These are phyloP conservation scores for Lamprotornis superbus DNA, from an alignment of 2,113 vertebrate species.

Conservation along the genomic window DNA sequence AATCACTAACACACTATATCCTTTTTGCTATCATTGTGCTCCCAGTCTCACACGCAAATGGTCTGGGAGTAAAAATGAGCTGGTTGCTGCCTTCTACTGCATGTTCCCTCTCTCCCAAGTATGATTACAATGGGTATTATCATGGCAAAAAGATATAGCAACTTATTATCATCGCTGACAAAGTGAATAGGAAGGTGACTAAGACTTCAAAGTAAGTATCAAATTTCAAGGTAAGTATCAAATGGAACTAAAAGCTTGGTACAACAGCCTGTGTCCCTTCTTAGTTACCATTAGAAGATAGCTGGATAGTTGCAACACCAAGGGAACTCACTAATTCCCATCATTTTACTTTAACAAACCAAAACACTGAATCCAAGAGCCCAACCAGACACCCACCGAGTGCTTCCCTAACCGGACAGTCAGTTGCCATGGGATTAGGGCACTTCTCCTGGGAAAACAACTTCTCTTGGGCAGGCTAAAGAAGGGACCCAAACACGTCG, in stretches of 20 bases:
- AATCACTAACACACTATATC: not conserved
- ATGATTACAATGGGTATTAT: not conserved
- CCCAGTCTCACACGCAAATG: not conserved
- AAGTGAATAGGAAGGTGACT: not conserved
- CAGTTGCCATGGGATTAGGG: not conserved
- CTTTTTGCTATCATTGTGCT: not conserved
- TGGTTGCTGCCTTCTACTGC: not conserved
- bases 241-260: not conserved
- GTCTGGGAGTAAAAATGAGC: not conserved
- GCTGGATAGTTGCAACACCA: not conserved
- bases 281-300: too few species aligned
- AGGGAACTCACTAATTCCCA: not conserved
- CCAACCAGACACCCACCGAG: not conserved
- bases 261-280: not conserved
- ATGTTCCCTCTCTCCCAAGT: not conserved
- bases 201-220: not conserved
- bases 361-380: not conserved
- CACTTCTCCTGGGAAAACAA: not conserved
- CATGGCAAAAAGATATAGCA: not conserved
- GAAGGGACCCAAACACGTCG: fast-evolving
- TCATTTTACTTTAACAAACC: not conserved
- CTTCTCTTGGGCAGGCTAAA: not conserved
- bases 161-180: not conserved
- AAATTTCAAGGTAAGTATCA: not conserved
- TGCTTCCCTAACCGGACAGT: not conserved